phyloP scores from a whole-genome alignment of 1,140 invertebrate species.

The Capitella teleta region DNA sequence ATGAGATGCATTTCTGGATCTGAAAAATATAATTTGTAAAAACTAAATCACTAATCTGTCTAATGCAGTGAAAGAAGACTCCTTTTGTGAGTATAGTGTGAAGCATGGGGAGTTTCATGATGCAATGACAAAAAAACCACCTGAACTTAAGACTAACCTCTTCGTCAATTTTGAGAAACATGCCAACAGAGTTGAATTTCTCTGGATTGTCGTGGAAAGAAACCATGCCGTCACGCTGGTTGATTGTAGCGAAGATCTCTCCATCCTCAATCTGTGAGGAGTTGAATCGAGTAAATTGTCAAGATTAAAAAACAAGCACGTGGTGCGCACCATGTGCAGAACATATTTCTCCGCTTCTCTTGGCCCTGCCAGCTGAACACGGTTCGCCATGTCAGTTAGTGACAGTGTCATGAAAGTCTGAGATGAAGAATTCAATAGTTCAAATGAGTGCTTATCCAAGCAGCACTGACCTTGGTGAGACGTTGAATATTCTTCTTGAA shows the following conservation, averaged over 20 bases:
- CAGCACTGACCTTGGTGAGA: constrained; percentile 66
- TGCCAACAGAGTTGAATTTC: constrained; percentile 78
- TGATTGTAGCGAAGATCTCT: constrained; percentile 93
- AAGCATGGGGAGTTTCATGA: not conserved
- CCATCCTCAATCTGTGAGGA: constrained; percentile 79
- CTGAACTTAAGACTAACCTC: constrained; percentile 39
- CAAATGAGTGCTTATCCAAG: too few species aligned
- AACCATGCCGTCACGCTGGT: constrained; percentile 97
- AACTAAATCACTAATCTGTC: not conserved
- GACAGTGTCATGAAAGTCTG: constrained; percentile 88
- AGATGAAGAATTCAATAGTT: constrained; percentile 10
- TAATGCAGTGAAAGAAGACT: not conserved
- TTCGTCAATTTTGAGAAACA: constrained; percentile 73
- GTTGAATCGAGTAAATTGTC: not conserved
- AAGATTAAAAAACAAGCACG: constrained; percentile 1
- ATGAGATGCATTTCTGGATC: constrained; percentile 72
- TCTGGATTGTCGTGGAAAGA: constrained; percentile 91
- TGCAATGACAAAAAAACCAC: not conserved
- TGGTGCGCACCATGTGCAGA: constrained; percentile 63
- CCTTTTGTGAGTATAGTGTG: not conserved
- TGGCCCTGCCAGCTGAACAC: constrained; percentile 71
- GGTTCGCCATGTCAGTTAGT: constrained; percentile 79
- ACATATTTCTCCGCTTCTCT: constrained; percentile 87
- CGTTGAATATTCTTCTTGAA: constrained; percentile 95
- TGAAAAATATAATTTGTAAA: constrained; percentile 36